Evolutionary conservation across 2,888 invertebrate species (phyloP).

Genomic region (Synergus laeviventris): DNA sequence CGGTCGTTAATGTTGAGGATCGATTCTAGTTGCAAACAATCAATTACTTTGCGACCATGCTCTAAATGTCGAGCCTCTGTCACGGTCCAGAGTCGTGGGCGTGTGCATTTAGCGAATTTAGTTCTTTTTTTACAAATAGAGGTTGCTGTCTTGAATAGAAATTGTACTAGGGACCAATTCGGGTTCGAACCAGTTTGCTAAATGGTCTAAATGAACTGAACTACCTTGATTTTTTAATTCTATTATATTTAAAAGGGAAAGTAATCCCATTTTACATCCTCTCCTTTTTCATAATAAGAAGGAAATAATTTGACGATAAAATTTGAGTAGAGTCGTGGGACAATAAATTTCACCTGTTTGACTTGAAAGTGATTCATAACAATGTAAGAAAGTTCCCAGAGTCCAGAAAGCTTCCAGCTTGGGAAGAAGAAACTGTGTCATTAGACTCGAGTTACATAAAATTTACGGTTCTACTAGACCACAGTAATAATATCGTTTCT

Average conservation of each 20-base stretch:
- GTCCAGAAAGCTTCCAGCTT: not conserved
- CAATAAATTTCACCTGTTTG: not conserved
- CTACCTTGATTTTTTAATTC: not conserved
- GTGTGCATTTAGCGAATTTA: no score
- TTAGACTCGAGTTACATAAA: slow-evolving; percentile 11
- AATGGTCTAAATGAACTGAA: no score
- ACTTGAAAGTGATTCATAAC: not conserved
- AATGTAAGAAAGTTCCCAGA: slow-evolving; percentile 1
- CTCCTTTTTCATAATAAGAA: not conserved
- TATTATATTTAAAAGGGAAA: not conserved
- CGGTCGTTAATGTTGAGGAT: no score
- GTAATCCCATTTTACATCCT: not conserved
- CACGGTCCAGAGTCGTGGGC: no score
- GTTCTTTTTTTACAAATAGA: no score
- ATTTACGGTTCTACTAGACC: not conserved
- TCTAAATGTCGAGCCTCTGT: no score
- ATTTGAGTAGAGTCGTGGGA: not conserved
- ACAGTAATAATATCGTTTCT: slow-evolving; percentile 8
- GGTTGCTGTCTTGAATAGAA: no score
- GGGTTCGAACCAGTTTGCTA: no score
- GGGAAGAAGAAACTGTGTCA: slow-evolving; percentile 3
- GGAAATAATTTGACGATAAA: not conserved
- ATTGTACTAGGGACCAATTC: no score
- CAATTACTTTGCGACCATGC: no score
- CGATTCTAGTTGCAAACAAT: no score